Evolutionary conservation across 2,113 vertebrate species (phyloP), one percentile per base, ranked within the genome.

Genomic region (Gymnocephalus cernua): DNA sequence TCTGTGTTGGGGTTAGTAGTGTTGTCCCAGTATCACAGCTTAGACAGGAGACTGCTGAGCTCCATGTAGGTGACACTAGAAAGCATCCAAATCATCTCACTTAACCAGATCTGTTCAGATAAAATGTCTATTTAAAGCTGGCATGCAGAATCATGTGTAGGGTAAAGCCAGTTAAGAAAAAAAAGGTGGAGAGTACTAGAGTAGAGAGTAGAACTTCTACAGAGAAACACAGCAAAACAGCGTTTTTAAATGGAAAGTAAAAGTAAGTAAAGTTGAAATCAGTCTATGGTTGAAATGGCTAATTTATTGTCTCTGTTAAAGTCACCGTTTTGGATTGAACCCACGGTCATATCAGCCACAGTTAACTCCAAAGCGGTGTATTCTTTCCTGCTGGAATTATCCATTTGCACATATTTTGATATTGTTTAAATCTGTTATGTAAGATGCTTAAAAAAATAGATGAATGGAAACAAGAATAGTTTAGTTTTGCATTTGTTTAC

Each of bases 11-110:
- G 45, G 27, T 51, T 19, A 13, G 44, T 14, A 18, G 29, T 38
- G 21, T 6, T 53, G 18, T 63, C 54, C 13, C 45, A 56, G 61
- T 29, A 12, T 74, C 29, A 53, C 56, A 74, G 63, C 23, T 35
- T 0, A 50, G 54, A 77, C 4, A 13, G 19, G 77, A 56, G 48
- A 45, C 21, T 38, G 3, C 14, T 47, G n/a, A 12, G 6, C 18
- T 29, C 14, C 32, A 19, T 19, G 48, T 15, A 6, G 32, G 18
- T 3, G n/a, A 51, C 44, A 19, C 13, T 0, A 27, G 79, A 29
- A 67, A 32, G n/a, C 64, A 72, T 77, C 38, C 51, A 65, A 71
- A 70, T 77, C 2, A 51, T 65, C n/a, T 57, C 44, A 67, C 23
- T 74, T 23, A 59, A 66, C 53, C 35, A 35, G 58, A 69, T 58